Conservation (phyloP, 2,113 vertebrate species). For the Oreotrochilus melanogaster region DNA sequence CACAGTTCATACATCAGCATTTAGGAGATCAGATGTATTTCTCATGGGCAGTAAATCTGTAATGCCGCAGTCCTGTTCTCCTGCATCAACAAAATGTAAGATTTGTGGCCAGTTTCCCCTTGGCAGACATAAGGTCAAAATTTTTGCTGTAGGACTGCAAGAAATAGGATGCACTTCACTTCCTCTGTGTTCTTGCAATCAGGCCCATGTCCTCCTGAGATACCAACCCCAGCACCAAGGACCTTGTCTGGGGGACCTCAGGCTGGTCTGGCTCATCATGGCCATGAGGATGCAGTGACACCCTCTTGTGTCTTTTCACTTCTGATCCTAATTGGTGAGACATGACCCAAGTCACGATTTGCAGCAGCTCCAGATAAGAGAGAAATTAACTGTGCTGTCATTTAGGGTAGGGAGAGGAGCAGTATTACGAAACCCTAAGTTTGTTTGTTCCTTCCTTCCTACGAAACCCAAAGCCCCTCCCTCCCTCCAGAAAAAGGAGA, state of each 20-base stretch:
- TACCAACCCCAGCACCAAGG: background rate
- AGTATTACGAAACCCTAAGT: too few species aligned
- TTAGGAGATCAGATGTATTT: background rate
- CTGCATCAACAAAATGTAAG: background rate
- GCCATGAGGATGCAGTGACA: background rate
- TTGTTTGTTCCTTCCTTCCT: too few species aligned
- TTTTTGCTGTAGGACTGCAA: background rate
- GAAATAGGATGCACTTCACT: background rate
- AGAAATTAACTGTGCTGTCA: background rate
- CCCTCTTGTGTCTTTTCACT: background rate
- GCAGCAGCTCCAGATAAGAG: background rate
- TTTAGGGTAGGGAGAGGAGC: background rate
- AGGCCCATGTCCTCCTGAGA: background rate
- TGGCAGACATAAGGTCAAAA: background rate
- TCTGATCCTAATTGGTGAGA: background rate
- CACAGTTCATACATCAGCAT: background rate
- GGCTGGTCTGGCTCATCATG: background rate
- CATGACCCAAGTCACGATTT: background rate
- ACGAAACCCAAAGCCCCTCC: too few species aligned
- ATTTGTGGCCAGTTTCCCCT: background rate
- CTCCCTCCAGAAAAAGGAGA: background rate
- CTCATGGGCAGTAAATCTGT: background rate
- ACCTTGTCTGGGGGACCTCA: accelerated
- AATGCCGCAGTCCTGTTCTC: accelerated
- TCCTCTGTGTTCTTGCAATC: background rate